phyloP scores from a whole-genome alignment of 1,140 invertebrate genomes.

The Planococcus citri region DNA sequence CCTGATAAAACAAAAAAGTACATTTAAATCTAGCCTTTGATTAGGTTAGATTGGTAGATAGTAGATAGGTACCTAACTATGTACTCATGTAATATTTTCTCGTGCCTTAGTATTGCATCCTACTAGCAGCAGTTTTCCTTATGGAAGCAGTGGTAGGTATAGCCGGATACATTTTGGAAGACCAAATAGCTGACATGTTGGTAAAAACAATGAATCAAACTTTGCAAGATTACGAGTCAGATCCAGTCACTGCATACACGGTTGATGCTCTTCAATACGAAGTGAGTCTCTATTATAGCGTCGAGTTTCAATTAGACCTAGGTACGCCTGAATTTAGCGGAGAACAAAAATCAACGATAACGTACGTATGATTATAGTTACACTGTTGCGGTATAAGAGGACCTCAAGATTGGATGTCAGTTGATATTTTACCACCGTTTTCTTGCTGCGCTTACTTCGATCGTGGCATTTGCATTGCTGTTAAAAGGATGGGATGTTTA shows the following conservation, averaged over 20 bases:
- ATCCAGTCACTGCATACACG: slow-evolving; percentile 28
- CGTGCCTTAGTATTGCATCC: slow-evolving; percentile 69
- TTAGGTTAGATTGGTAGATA: too few relatives aligned
- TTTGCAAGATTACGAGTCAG: slow-evolving; percentile 31
- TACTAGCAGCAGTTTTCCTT: slow-evolving; percentile 66
- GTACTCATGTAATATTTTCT: too few relatives aligned
- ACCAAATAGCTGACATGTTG: neutral
- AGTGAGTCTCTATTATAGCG: slow-evolving; percentile 42
- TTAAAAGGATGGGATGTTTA: slow-evolving; percentile 32
- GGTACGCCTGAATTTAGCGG: too few relatives aligned
- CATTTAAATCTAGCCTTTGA: too few relatives aligned
- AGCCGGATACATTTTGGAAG: slow-evolving; percentile 36
- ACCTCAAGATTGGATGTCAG: slow-evolving; percentile 21
- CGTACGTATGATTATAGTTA: slow-evolving; percentile 21
- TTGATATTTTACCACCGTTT: slow-evolving; percentile 11
- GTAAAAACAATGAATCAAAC: neutral
- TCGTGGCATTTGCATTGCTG: slow-evolving; percentile 19
- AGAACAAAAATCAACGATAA: too few relatives aligned
- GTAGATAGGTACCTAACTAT: too few relatives aligned
- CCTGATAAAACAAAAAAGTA: too few relatives aligned
- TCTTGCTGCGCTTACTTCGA: slow-evolving; percentile 21
- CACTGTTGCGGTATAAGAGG: slow-evolving; percentile 23
- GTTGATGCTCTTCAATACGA: slow-evolving; percentile 67
- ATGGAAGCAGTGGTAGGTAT: slow-evolving; percentile 72
- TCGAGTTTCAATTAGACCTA: neutral